phyloP scores from a whole-genome alignment of 2,113 vertebrate species.

The Serilophus lunatus region DNA sequence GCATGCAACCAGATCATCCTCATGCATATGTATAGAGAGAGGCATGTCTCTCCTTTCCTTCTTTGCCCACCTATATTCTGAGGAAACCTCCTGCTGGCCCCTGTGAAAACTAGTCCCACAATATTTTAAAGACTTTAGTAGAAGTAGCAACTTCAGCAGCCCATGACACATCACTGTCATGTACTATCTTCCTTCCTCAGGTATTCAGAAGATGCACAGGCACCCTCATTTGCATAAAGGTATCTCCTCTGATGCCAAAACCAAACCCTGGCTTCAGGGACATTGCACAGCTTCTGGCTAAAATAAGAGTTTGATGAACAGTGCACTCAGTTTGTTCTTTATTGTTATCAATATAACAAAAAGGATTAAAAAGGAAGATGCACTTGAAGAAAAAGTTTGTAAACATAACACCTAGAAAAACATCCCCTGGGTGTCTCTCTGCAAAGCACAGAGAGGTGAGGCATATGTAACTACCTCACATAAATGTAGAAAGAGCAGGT shows the following conservation, averaged over 20 bases:
- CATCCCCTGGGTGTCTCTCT: not conserved
- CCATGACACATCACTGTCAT: fast-evolving
- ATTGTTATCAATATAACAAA: not conserved
- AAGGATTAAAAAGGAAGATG: not conserved
- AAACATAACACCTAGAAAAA: not conserved
- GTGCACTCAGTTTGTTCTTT: not conserved
- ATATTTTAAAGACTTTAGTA: not conserved
- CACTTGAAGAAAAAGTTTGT: not conserved
- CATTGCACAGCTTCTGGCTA: not conserved
- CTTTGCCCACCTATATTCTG: not conserved
- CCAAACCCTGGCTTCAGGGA: not conserved
- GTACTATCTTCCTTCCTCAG: not conserved
- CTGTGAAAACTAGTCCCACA: not conserved
- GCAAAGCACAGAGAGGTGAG: not conserved
- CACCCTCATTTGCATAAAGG: not conserved
- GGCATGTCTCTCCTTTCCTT: not conserved
- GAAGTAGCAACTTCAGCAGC: not conserved
- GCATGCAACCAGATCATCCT: not conserved
- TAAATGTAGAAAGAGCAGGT: not conserved
- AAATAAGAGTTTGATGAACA: not conserved
- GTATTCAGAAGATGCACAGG: not conserved
- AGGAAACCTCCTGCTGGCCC: not conserved
- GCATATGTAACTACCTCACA: not conserved
- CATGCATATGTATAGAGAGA: not conserved
- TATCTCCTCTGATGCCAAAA: not conserved